Conservation (phyloP, 2,797 vertebrate genomes). For the Orestias chungarensis region DNA sequence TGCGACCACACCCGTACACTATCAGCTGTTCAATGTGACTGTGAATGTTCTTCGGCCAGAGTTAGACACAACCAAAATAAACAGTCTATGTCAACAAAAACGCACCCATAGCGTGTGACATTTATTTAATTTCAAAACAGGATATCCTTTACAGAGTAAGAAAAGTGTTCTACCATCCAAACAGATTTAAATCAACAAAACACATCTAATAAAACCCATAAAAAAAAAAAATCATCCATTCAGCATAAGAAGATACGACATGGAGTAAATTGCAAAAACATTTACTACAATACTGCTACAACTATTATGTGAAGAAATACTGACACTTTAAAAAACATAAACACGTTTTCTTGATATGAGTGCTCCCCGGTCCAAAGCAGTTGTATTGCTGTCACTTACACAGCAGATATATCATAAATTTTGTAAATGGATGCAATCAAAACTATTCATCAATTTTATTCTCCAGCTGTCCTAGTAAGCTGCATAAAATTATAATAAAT, state of each 20-base stretch:
- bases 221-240: constrained; percentile 1
- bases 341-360: not conserved
- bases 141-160: not conserved
- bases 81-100: constrained; percentile 23
- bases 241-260: not conserved
- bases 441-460: constrained; percentile 1
- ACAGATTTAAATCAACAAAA: not conserved
- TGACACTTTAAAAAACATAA: not conserved
- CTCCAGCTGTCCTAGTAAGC: not conserved
- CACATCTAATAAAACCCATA: not conserved
- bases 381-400: not conserved
- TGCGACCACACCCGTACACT: not conserved
- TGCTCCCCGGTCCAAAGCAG: not conserved
- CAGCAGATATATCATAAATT: not conserved
- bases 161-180: not conserved
- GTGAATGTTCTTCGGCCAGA: constrained; percentile 13
- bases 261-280: not conserved
- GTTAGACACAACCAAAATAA: constrained; percentile 11
- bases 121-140: constrained; percentile 9
- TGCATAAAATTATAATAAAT: not conserved
- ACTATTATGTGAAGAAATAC: not conserved
- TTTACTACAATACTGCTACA: not conserved
- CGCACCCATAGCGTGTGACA: constrained; percentile 22
- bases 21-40: constrained; percentile 6
- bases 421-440: not conserved